Base-by-base conservation (phyloP, 1,140 invertebrate genomes). In the Drosophila ironensis region DNA sequence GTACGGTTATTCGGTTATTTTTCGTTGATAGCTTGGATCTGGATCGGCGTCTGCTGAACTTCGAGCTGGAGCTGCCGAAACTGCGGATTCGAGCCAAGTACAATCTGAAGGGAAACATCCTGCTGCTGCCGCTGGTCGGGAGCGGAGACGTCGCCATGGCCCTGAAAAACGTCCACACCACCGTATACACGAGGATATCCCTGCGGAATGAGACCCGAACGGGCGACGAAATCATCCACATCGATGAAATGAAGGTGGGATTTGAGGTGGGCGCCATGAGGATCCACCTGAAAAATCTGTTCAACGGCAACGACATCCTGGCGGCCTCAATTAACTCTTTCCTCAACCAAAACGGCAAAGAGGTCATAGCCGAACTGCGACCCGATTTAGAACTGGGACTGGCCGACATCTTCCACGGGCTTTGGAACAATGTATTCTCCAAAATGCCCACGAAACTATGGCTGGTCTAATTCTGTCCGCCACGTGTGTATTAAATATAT, bases 281-380 rank as follows among this genome's bases (percentile, higher is more conserved):
- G 16, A 91, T 92, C n/a, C 90, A 92, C 37, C 80, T 93, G 2
- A 90, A 90, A 28, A 92, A 92, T 76, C 87, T 92, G 0, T 92
- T 92, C 61, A 92, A 92, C 50, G 92, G 92, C 16, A 92, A 92
- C 64, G 90, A 91, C 64, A 91, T 92, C 45, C 72, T 92, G 45
- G 91, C 80, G 2, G 71, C 88, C 4, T 90, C 89, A 1, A 89
- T 90, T 6, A 89, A 89, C 37, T 54, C 72, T 61, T 96, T 97
- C 86, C 90, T 96, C 8, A 97, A 97, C 90, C 94, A 95, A 78
- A 96, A 97, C 74, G 93, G 94, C 0, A 93, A 95, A 17, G 95
- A 96, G 82, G 95, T 97, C 30, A 95, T 97, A 37, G 93, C 94
- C 14, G 95, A 96, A 89, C 94, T 97, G 93, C 92, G 94, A 88